These are phyloP conservation scores for Heliconius nattereri DNA, from an alignment of 1,140 invertebrate species.

Conservation along the genomic window DNA sequence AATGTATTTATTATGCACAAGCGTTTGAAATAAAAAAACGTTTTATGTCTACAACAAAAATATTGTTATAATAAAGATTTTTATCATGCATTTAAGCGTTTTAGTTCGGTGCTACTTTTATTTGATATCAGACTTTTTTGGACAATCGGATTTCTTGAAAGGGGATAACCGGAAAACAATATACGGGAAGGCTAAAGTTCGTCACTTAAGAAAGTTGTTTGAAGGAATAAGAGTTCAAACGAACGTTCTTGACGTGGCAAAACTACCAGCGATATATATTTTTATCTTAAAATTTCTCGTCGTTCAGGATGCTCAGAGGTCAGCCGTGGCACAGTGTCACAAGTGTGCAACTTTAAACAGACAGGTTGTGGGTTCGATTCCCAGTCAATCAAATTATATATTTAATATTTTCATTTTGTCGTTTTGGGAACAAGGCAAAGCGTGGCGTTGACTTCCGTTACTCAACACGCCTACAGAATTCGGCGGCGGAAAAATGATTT, in stretches of 20 bases:
- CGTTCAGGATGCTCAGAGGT: too few relatives aligned
- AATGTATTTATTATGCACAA: too few relatives aligned
- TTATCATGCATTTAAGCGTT: not conserved
- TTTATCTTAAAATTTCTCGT: not conserved
- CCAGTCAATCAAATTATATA: too few relatives aligned
- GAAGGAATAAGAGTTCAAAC: slow-evolving; percentile 2
- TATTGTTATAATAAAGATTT: not conserved
- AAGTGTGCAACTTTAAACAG: too few relatives aligned
- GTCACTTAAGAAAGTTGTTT: slow-evolving; percentile 7
- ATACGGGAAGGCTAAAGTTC: slow-evolving; percentile 1
- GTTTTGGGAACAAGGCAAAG: too few relatives aligned
- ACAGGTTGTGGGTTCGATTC: too few relatives aligned
- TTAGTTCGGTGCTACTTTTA: not conserved
- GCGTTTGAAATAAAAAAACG: too few relatives aligned
- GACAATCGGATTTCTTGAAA: slow-evolving; percentile 11
- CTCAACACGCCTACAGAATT: too few relatives aligned
- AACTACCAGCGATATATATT: not conserved
- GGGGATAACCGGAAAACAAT: not conserved
- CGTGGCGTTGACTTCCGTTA: too few relatives aligned
- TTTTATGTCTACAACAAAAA: not conserved
- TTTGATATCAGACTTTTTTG: slow-evolving; percentile 3
- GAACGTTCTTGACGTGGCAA: not conserved
- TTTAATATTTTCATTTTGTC: too few relatives aligned
- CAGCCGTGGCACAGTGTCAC: too few relatives aligned
- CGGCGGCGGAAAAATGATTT: too few relatives aligned